phyloP scores from a whole-genome alignment of 92 coral and sea anemone genomes.

The Palythoa heliodiscus region DNA sequence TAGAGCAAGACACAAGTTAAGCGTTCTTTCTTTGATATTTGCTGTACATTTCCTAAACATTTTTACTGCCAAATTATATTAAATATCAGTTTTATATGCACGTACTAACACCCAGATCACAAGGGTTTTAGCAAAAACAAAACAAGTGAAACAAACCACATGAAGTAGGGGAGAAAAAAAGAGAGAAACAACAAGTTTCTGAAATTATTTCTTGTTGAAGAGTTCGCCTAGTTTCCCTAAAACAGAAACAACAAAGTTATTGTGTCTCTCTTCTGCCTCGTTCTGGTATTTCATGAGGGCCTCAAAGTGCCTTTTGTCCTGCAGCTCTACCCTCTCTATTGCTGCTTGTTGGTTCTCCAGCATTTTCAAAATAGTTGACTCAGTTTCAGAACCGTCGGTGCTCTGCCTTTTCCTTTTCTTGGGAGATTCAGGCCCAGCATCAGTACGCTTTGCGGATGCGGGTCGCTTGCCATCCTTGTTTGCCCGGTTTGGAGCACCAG shows the following conservation, averaged over 20 bases:
- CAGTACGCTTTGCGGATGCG: not conserved
- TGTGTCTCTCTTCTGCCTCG: slow-evolving; percentile 57
- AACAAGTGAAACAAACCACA: slow-evolving; percentile 23
- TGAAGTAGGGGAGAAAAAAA: slow-evolving; percentile 2
- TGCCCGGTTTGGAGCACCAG: slow-evolving; percentile 28
- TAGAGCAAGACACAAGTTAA: slow-evolving; percentile 1
- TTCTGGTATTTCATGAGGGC: slow-evolving; percentile 47
- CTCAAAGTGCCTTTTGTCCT: slow-evolving; percentile 44
- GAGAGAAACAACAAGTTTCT: not conserved
- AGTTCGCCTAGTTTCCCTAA: slow-evolving; percentile 45
- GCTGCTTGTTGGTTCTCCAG: slow-evolving; percentile 47
- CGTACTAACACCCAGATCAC: slow-evolving; percentile 9
- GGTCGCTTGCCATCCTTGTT: slow-evolving; percentile 42
- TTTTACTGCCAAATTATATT: slow-evolving; percentile 11
- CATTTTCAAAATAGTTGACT: slow-evolving; percentile 38
- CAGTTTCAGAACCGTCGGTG: slow-evolving; percentile 37
- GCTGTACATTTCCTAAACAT: slow-evolving; percentile 2
- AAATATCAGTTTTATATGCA: slow-evolving; percentile 3
- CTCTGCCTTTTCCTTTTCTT: slow-evolving; percentile 38
- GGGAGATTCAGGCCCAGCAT: slow-evolving; percentile 32
- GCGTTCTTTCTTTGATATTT: slow-evolving; percentile 1
- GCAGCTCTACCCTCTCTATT: slow-evolving; percentile 42
- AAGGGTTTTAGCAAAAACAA: slow-evolving; percentile 27
- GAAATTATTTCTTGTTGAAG: slow-evolving; percentile 27
- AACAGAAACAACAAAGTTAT: slow-evolving; percentile 47